Conservation (phyloP, 2,113 vertebrate species). For the Pristiophorus japonicus region DNA sequence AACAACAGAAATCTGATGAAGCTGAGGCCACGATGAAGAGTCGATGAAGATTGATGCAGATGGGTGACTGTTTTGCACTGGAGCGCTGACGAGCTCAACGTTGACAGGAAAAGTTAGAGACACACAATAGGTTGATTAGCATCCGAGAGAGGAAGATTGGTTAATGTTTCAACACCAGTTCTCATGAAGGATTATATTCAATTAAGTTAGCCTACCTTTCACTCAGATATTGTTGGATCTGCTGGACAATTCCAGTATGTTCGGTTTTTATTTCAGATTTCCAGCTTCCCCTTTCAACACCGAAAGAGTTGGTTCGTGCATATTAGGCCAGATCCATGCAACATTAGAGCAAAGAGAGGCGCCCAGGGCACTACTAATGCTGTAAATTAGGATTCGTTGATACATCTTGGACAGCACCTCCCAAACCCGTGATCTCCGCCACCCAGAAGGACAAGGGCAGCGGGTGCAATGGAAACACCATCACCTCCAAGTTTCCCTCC, state of each 20-base stretch:
- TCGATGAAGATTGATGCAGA: neutral
- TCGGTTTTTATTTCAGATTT: neutral
- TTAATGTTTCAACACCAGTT: neutral
- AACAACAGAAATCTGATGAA: neutral
- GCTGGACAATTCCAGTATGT: neutral
- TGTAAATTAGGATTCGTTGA: neutral
- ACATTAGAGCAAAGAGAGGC: neutral
- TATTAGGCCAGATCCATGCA: neutral
- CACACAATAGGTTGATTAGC: neutral
- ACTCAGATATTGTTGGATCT: neutral
- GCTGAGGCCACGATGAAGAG: neutral
- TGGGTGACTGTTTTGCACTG: neutral
- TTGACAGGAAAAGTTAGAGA: neutral
- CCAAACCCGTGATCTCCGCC: neutral
- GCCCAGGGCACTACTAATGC: neutral
- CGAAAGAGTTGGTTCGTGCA: neutral
- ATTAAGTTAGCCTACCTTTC: neutral
- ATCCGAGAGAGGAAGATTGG: neutral
- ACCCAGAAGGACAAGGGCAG: neutral
- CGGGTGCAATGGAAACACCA: neutral
- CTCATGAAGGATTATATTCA: neutral
- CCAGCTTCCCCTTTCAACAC: neutral
- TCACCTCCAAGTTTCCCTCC: neutral
- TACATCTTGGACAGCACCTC: neutral
- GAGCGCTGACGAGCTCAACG: neutral